Percentiles rank a stretch among this genome's conserved stretches.
phyloP scores from a whole-genome alignment of 2,797 vertebrate species.

The Megalops cyprinoides region DNA sequence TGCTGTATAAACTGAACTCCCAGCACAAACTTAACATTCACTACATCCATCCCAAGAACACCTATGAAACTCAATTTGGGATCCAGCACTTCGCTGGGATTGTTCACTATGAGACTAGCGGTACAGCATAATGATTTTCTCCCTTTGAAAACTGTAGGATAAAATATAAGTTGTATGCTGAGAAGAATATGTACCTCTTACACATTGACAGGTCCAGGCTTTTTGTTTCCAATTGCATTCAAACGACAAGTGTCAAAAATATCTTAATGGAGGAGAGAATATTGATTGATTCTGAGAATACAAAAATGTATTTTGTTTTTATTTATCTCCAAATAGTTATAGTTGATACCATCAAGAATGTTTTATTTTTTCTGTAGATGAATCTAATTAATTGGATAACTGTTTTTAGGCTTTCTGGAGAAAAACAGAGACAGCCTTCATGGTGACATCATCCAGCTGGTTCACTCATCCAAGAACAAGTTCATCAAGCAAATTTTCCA shows the following conservation, averaged over 20 bases:
- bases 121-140: conserved; percentile 60
- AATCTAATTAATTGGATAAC: not conserved
- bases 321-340: not conserved
- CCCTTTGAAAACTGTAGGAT: not conserved
- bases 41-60: conserved; percentile 94
- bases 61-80: conserved; percentile 92
- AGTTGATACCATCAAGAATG: not conserved
- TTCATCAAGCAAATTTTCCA: conserved; percentile 99
- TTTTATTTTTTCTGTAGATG: not conserved
- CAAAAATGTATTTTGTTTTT: no score
- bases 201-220: no score
- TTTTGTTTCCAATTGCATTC: no score
- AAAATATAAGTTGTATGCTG: not conserved
- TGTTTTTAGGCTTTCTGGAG: conserved; percentile 88
- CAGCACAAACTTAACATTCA: conserved; percentile 91
- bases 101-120: conserved; percentile 93
- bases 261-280: no score
- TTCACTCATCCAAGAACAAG: conserved; percentile 96
- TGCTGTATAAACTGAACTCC: conserved; percentile 93
- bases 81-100: conserved; percentile 96
- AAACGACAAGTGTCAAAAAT: no score
- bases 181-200: not conserved
- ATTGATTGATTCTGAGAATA: no score
- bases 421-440: conserved; percentile 96
- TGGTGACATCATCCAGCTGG: conserved; percentile 95